Evolutionary conservation across 2,797 vertebrate genomes (phyloP).

Genomic region (Hybognathus amarus): DNA sequence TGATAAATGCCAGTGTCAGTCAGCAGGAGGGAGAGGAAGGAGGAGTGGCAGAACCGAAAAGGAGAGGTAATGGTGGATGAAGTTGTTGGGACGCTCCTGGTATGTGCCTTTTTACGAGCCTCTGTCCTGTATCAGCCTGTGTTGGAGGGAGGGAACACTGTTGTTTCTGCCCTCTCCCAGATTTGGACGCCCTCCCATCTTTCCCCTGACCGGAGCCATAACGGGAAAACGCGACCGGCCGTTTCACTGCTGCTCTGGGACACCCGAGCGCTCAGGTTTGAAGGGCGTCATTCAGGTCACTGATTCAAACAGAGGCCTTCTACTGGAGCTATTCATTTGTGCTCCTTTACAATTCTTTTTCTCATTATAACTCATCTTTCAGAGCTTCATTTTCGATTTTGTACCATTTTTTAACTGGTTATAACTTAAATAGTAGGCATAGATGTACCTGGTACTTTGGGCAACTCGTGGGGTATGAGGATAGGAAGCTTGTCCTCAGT

Average conservation of each 20-base stretch:
- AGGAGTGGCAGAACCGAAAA: conserved; percentile 53
- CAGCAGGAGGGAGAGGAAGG: conserved; percentile 52
- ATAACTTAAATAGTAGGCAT: conserved; percentile 24
- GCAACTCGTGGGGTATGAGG: conserved; percentile 62
- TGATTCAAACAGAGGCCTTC: conserved; percentile 69
- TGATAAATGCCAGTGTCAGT: conserved; percentile 67
- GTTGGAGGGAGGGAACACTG: conserved; percentile 21
- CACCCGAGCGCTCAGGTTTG: conserved; percentile 74
- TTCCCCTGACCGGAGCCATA: conserved; percentile 51
- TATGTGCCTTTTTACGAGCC: conserved; percentile 54
- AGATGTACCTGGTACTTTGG: conserved; percentile 78
- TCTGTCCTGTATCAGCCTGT: conserved; percentile 18
- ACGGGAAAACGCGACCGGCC: conserved; percentile 58
- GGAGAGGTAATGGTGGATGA: conserved; percentile 53
- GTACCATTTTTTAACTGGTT: background rate
- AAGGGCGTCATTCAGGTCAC: conserved; percentile 79
- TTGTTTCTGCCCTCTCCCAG: conserved; percentile 54
- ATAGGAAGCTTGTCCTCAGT: conserved; percentile 61
- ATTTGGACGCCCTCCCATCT: conserved; percentile 57
- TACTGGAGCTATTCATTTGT: conserved; percentile 38
- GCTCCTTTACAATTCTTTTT: conserved; percentile 30
- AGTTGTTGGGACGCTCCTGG: conserved; percentile 55
- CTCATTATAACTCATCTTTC: conserved; percentile 64
- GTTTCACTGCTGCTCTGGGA: conserved; percentile 58
- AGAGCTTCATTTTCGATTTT: background rate